A percentile compares a stretch with the other conserved stretches of the same genome.
Conservation (phyloP, 2,888 invertebrate genomes). For the Lasioglossum oenotherae region DNA sequence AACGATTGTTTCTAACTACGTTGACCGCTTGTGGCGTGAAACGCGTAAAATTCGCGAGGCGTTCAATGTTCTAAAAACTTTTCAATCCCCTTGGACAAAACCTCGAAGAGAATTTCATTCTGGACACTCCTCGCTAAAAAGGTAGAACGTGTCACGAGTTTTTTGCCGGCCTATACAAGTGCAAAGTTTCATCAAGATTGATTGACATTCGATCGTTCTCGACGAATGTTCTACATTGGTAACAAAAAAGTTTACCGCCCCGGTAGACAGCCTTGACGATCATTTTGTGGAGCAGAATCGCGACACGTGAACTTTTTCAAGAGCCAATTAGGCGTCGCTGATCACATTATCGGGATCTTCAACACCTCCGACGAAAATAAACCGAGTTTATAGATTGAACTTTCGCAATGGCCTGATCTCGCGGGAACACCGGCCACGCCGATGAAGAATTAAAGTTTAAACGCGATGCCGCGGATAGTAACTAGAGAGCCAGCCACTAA, state of each 20-base stretch:
- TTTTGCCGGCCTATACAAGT: neutral
- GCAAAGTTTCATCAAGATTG: neutral
- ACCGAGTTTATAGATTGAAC: constrained; percentile 1
- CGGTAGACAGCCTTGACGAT: neutral
- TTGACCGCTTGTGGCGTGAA: neutral
- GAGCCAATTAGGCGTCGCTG: constrained; percentile 25
- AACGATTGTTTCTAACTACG: neutral
- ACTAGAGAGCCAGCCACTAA: neutral
- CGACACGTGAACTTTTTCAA: neutral
- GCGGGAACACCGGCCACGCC: neutral
- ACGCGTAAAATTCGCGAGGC: neutral
- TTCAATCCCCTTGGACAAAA: neutral
- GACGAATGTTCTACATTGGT: neutral
- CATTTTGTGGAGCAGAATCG: neutral
- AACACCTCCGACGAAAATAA: neutral
- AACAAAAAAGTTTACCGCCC: neutral
- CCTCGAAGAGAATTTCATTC: neutral
- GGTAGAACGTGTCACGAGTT: neutral
- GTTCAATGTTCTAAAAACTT: neutral
- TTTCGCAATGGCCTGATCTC: neutral
- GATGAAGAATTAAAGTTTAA: constrained; percentile 27
- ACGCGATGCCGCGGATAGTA: neutral
- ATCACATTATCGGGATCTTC: constrained; percentile 29
- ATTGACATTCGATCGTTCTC: neutral
- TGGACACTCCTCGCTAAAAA: neutral